A percentile compares a stretch with the other conserved stretches of the same genome.
These are phyloP conservation scores for Columba livia DNA, from an alignment of 2,113 vertebrate genomes.

Conservation along the genomic window DNA sequence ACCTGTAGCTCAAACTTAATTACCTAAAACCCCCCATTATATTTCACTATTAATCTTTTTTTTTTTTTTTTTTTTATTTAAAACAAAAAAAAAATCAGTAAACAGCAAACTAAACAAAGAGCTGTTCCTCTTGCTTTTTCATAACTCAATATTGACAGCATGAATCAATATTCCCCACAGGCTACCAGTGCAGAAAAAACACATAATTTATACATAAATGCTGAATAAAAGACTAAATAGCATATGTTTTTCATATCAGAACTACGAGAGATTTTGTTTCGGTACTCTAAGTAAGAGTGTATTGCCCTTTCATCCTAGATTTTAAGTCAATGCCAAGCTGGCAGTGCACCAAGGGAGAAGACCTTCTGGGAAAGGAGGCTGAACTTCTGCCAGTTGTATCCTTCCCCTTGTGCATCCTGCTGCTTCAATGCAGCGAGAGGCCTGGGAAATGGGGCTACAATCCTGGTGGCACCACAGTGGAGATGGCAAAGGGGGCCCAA, in stretches of 20 bases:
- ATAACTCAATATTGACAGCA: neutral
- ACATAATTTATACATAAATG: neutral
- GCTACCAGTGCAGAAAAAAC: neutral
- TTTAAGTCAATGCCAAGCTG: neutral
- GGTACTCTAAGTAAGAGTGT: neutral
- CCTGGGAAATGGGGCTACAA: neutral
- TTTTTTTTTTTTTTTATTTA: neutral
- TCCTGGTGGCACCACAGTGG: fast-evolving
- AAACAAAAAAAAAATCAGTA: neutral
- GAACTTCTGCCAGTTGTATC: neutral
- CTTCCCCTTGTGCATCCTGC: fast-evolving
- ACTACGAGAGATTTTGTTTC: neutral
- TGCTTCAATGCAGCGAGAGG: neutral
- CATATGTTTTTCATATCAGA: neutral
- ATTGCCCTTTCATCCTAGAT: neutral
- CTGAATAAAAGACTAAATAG: neutral
- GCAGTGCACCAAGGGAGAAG: neutral
- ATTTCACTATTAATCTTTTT: neutral
- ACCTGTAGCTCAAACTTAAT: conserved; percentile 4
- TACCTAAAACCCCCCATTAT: neutral
- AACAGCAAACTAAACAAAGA: neutral
- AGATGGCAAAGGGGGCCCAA: fast-evolving
- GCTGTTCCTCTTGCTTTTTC: neutral
- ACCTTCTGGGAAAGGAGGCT: neutral
- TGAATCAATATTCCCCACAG: neutral